Conservation (phyloP, 1,140 invertebrate species). For the Cryptotermes secundus region DNA sequence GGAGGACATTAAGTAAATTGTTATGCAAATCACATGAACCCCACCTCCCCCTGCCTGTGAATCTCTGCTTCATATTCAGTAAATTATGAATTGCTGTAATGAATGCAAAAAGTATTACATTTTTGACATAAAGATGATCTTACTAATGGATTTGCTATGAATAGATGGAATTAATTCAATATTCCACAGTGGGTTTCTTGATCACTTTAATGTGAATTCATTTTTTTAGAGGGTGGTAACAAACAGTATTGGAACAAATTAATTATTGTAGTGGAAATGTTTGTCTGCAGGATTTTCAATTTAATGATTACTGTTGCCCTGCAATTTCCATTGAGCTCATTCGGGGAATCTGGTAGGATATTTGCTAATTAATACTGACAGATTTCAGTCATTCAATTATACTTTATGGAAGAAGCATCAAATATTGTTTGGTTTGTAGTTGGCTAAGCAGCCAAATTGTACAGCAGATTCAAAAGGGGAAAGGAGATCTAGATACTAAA, state of each 20-base stretch:
- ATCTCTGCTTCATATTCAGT: conserved; percentile 7
- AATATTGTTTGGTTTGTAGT: background rate
- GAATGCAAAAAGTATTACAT: conserved; percentile 20
- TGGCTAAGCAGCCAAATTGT: background rate
- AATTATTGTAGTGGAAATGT: conserved; percentile 18
- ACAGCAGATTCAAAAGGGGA: background rate
- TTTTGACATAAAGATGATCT: conserved; percentile 20
- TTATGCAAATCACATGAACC: background rate
- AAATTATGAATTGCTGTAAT: conserved; percentile 5
- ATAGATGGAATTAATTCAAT: conserved; percentile 14
- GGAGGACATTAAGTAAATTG: conserved; percentile 13
- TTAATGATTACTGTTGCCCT: conserved; percentile 19
- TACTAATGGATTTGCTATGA: conserved; percentile 14
- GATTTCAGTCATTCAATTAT: conserved; percentile 17
- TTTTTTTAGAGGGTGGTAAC: background rate
- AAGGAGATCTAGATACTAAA: background rate
- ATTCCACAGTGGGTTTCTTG: background rate
- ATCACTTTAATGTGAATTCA: conserved; percentile 6
- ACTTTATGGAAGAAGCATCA: conserved; percentile 6
- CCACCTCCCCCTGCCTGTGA: background rate
- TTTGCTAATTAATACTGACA: conserved; percentile 20
- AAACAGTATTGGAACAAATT: conserved; percentile 13
- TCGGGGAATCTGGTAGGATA: conserved; percentile 3
- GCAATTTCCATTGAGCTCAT: conserved; percentile 6
- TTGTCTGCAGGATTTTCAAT: conserved; percentile 19